These are phyloP conservation scores for Vicugna pacos DNA, from an alignment of 2,113 vertebrate genomes.

Conservation along the genomic window DNA sequence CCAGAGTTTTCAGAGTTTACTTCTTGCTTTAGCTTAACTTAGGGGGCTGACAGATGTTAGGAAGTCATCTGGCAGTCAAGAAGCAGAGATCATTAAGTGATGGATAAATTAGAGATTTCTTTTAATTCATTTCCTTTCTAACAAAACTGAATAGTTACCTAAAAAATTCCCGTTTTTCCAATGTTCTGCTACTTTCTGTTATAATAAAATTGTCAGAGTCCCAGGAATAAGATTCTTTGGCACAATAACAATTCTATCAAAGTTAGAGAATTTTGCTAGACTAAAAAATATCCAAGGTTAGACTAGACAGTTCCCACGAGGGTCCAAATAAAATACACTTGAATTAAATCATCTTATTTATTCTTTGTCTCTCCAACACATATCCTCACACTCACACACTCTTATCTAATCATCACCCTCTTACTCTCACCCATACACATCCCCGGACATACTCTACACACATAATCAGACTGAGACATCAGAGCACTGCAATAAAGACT, in stretches of 20 bases:
- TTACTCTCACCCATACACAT: background rate
- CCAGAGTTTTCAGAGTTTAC: background rate
- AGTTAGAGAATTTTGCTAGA: background rate
- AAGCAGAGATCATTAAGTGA: background rate
- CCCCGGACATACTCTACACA: background rate
- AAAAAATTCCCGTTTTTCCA: background rate
- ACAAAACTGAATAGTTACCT: background rate
- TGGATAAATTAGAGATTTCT: background rate
- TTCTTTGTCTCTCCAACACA: background rate
- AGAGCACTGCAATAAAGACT: background rate
- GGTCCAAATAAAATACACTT: background rate
- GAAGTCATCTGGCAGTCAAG: background rate
- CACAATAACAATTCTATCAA: background rate
- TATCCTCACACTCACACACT: background rate
- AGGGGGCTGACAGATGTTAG: background rate
- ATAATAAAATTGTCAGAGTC: background rate
- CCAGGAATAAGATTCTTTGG: background rate
- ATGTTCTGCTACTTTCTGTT: background rate
- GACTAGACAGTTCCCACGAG: background rate
- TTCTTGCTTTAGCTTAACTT: conserved; percentile 7
- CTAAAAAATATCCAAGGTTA: background rate
- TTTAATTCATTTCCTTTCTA: background rate
- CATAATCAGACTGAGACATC: background rate
- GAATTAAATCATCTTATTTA: background rate
- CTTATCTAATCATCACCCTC: background rate